Evolutionary conservation across 2,888 invertebrate genomes (phyloP).

Genomic region (Parnassius glacialis): DNA sequence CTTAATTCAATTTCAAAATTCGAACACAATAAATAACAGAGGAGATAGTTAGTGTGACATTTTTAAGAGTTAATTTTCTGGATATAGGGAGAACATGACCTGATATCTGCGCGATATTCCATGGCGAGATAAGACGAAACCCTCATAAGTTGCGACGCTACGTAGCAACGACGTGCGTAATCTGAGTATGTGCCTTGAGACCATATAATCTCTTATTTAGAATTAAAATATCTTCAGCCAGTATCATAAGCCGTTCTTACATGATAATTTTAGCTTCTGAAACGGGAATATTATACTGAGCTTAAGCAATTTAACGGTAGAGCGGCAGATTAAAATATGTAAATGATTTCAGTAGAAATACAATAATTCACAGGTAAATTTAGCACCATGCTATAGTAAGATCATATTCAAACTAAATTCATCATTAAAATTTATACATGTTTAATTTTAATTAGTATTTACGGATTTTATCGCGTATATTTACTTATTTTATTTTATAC

Average conservation of each 20-base stretch:
- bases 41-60: conserved; percentile 4
- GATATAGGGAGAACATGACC: conserved; percentile 16
- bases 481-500: too few relatives aligned
- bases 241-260: conserved; percentile 5
- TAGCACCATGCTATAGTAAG: too few relatives aligned
- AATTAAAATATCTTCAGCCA: conserved; percentile 43
- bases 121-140: conserved; percentile 21
- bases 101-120: conserved; percentile 8
- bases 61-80: conserved; percentile 21
- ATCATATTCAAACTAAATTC: too few relatives aligned
- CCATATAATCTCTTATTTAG: conserved; percentile 43
- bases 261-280: conserved; percentile 13
- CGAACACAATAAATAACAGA: too few relatives aligned
- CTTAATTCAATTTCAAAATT: too few relatives aligned
- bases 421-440: too few relatives aligned
- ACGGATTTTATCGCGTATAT: too few relatives aligned
- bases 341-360: neutral
- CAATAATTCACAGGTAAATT: too few relatives aligned
- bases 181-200: conserved; percentile 43
- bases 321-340: neutral
- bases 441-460: too few relatives aligned
- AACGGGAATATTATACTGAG: conserved; percentile 11
- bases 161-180: conserved; percentile 38
- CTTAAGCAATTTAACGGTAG: neutral
- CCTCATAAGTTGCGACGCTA: conserved; percentile 30